Percentiles rank a stretch among this genome's conserved stretches.
Conservation (phyloP, 1,140 invertebrate species). For the Aphaenogaster floridana region DNA sequence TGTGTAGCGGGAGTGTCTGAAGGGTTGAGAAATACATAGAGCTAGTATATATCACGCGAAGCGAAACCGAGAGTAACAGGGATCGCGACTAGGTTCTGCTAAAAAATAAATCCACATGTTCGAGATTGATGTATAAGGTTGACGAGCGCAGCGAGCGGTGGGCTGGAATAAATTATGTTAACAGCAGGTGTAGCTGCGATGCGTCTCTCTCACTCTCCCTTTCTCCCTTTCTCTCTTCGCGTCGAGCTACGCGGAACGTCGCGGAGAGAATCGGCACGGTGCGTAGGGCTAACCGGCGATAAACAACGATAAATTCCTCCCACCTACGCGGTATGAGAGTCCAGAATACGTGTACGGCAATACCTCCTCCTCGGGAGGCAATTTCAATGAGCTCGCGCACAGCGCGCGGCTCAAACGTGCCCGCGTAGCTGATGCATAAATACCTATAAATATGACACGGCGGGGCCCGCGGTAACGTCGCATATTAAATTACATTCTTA, state of each 20-base stretch:
- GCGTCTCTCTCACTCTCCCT: not conserved
- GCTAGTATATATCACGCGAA: constrained; percentile 7
- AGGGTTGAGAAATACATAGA: not conserved
- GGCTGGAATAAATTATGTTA: constrained; percentile 50
- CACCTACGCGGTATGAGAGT: constrained; percentile 47
- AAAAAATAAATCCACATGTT: constrained; percentile 34
- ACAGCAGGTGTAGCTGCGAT: constrained; percentile 46
- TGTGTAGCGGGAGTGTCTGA: not conserved
- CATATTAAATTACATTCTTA: constrained; percentile 84
- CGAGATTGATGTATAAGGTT: constrained; percentile 49
- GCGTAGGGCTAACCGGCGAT: constrained; percentile 64
- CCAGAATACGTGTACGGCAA: constrained; percentile 8
- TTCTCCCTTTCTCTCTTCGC: not conserved
- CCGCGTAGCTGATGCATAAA: constrained; percentile 78
- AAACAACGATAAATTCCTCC: constrained; percentile 76
- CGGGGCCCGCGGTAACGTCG: constrained; percentile 78
- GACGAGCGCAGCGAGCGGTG: constrained; percentile 38
- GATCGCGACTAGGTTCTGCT: not conserved
- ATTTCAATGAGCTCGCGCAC: constrained; percentile 76
- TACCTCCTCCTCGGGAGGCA: constrained; percentile 63
- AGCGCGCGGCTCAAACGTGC: constrained; percentile 71
- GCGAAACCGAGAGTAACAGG: constrained; percentile 31
- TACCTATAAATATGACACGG: constrained; percentile 81
- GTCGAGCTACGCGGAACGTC: constrained; percentile 9
- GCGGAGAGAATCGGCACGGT: constrained; percentile 47